Percentiles rank a stretch among this genome's conserved stretches.
These are phyloP conservation scores for Neodiprion pinetum DNA, from an alignment of 1,140 invertebrate species.

Conservation along the genomic window DNA sequence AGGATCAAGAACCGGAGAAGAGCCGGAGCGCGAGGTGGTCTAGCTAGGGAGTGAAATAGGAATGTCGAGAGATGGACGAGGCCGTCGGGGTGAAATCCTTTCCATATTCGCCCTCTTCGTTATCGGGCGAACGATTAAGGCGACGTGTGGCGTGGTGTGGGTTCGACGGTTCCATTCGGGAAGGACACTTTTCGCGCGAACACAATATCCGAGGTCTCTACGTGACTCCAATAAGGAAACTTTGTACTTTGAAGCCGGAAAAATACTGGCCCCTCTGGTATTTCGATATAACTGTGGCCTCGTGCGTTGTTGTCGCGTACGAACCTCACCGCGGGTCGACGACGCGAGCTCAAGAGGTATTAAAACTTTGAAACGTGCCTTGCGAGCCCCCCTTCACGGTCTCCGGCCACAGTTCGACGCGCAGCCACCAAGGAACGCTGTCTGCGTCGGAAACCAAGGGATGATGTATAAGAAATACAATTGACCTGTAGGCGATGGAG, in stretches of 20 bases:
- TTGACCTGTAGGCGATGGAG: too few relatives aligned
- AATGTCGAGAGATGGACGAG: neutral
- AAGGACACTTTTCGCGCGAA: conserved; percentile 56
- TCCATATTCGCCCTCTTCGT: neutral
- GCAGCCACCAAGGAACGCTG: too few relatives aligned
- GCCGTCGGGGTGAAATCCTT: neutral
- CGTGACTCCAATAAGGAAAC: conserved; percentile 57
- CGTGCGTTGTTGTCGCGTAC: neutral
- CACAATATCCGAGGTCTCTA: conserved; percentile 60
- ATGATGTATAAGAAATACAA: too few relatives aligned
- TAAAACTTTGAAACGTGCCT: conserved; percentile 3
- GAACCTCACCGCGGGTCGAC: neutral
- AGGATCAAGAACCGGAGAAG: neutral
- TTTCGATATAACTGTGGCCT: conserved; percentile 20
- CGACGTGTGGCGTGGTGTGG: conserved; percentile 17
- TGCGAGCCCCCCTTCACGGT: too few relatives aligned
- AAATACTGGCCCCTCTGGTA: conserved; percentile 19
- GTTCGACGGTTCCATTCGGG: conserved; percentile 54
- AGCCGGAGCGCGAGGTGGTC: neutral
- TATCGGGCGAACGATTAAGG: conserved; percentile 1
- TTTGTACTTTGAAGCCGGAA: neutral
- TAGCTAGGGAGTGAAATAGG: neutral
- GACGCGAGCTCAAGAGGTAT: neutral
- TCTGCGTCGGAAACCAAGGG: too few relatives aligned
- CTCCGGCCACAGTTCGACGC: too few relatives aligned